These are phyloP conservation scores for Colletes latitarsis DNA, from an alignment of 1,140 invertebrate genomes.

Conservation along the genomic window DNA sequence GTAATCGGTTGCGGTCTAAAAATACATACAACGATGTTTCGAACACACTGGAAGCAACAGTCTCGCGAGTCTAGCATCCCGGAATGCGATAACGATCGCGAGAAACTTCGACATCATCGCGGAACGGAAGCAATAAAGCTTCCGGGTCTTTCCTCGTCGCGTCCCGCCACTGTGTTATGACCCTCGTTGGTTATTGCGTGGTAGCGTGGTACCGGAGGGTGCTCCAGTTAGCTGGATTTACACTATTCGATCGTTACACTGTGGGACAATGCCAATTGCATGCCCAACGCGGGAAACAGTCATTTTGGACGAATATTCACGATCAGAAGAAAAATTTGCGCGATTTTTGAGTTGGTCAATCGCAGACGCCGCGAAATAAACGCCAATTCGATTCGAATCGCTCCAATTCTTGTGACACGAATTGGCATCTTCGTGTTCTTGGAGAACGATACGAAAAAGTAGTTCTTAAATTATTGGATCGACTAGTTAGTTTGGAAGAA, in stretches of 20 bases:
- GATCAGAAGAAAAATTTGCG: too few relatives aligned
- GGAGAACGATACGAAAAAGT: too few relatives aligned
- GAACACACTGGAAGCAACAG: neutral
- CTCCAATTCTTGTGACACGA: constrained; percentile 7
- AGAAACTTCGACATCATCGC: neutral
- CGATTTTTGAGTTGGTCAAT: neutral
- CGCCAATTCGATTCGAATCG: constrained; percentile 28
- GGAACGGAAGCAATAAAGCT: neutral
- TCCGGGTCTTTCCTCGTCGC: neutral
- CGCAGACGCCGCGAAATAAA: neutral
- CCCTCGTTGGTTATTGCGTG: neutral
- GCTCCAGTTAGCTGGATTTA: neutral
- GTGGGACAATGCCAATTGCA: too few relatives aligned
- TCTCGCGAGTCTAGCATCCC: neutral
- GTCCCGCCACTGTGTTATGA: neutral
- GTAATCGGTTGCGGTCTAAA: constrained; percentile 11
- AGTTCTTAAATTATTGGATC: too few relatives aligned
- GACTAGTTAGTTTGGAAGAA: too few relatives aligned
- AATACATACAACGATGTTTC: neutral
- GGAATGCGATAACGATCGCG: constrained; percentile 9
- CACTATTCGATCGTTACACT: too few relatives aligned
- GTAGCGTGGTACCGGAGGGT: neutral
- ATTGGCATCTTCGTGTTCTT: neutral
- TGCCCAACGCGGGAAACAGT: too few relatives aligned
- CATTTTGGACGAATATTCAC: too few relatives aligned